Conservation (phyloP, 2,888 invertebrate species). For the Stenchaetothrips biformis region DNA sequence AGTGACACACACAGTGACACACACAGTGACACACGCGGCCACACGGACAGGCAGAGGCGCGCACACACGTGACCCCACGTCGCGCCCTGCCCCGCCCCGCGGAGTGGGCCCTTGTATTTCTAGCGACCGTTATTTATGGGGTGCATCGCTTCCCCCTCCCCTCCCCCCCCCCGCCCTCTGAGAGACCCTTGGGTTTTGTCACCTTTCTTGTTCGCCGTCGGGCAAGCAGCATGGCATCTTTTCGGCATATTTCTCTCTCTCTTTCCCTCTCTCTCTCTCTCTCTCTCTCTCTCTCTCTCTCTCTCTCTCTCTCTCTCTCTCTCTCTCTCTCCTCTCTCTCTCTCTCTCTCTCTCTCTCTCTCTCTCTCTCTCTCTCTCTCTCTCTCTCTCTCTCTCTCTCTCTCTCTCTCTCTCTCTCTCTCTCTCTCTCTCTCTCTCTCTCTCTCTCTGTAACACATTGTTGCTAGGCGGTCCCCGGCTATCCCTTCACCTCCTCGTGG, state of each 20-base stretch:
- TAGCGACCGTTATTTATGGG: constrained; percentile 12
- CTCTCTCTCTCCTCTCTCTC: not conserved
- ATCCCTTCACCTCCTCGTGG: no score
- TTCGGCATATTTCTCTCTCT: no score
- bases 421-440: not conserved
- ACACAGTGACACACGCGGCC: not conserved
- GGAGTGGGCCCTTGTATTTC: constrained; percentile 6
- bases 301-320: no score
- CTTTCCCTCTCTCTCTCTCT: not conserved
- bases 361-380: constrained; percentile 1
- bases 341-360: not conserved
- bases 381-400: constrained; percentile 17
- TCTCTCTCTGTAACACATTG: no score
- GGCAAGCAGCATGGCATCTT: not conserved
- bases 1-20: not conserved
- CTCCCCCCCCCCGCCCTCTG: not conserved
- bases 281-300: no score
- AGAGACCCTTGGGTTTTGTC: not conserved
- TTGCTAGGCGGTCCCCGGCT: no score
- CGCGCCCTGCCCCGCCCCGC: not conserved
- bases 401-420: constrained; percentile 17
- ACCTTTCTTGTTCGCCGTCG: not conserved
- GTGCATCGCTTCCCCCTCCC: not conserved
- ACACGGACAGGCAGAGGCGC: not conserved
- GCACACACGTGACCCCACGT: not conserved